phyloP scores from a whole-genome alignment of 1,140 invertebrate genomes.

The Eumeta japonica region DNA sequence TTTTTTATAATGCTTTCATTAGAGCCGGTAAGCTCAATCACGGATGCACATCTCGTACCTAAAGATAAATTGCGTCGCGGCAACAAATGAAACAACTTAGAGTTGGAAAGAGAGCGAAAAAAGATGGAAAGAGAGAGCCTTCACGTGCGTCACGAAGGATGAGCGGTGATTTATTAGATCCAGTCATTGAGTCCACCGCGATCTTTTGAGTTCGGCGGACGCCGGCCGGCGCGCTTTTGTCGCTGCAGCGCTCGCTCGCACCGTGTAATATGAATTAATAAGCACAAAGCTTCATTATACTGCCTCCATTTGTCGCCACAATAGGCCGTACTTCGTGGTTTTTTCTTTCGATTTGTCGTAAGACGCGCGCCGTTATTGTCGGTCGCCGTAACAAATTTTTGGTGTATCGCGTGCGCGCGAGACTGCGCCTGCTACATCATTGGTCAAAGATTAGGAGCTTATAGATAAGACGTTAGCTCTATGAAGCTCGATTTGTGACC shows the following conservation, averaged over 20 bases:
- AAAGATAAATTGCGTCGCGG: constrained; percentile 49
- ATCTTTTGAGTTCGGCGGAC: constrained; percentile 48
- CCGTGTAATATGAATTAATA: constrained; percentile 58
- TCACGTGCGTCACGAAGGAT: constrained; percentile 36
- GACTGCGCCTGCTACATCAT: constrained; percentile 14
- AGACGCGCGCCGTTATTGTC: constrained; percentile 19
- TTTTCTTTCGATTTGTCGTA: constrained; percentile 34
- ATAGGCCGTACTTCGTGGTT: constrained; percentile 24
- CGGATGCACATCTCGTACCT: constrained; percentile 41
- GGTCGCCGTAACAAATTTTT: constrained; percentile 42
- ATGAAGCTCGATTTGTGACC: neutral
- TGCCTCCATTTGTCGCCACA: constrained; percentile 40
- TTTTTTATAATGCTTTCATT: too few species aligned
- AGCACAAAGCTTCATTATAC: constrained; percentile 49
- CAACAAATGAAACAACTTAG: constrained; percentile 41
- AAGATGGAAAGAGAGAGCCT: too few species aligned
- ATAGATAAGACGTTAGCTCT: constrained; percentile 7
- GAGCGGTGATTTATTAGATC: constrained; percentile 51
- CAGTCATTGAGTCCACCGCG: constrained; percentile 33
- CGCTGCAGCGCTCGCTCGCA: constrained; percentile 37
- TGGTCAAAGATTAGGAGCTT: neutral
- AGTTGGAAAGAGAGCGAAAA: constrained; percentile 42
- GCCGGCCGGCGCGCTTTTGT: constrained; percentile 38
- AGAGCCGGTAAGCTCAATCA: constrained; percentile 40
- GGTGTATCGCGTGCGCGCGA: constrained; percentile 35